Percentiles rank a stretch among this genome's conserved stretches.
phyloP scores from a whole-genome alignment of 2,888 invertebrate genomes.

The Rhaphigaster nebulosa region DNA sequence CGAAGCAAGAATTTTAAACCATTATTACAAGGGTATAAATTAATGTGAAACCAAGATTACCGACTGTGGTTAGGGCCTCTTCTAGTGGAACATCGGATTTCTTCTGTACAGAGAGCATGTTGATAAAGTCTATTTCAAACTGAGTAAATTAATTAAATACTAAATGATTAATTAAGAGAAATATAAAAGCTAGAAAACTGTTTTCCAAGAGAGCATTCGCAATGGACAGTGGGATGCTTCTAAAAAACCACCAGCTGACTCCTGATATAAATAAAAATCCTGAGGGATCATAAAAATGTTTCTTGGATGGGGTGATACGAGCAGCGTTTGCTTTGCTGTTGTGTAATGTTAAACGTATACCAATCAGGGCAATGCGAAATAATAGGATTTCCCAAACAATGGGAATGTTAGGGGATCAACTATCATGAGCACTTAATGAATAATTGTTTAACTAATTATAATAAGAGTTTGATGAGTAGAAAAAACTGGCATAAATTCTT shows the following conservation, averaged over 20 bases:
- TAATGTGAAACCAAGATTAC: not conserved
- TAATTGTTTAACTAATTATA: not conserved
- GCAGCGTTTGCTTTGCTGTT: not conserved
- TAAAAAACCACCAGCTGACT: not conserved
- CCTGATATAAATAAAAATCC: not conserved
- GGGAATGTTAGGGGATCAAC: not conserved
- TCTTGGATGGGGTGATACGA: not conserved
- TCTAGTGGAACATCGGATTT: not conserved
- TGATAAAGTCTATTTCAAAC: not conserved
- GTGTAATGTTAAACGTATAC: not conserved
- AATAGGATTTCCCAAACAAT: not conserved
- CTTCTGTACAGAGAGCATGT: not conserved
- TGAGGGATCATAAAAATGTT: not conserved
- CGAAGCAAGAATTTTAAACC: too few species aligned
- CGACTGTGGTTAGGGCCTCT: not conserved
- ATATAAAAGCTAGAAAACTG: not conserved
- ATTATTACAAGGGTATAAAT: not conserved
- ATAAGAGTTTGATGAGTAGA: too few species aligned
- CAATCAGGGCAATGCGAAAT: conserved; percentile 6
- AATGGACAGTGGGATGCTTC: not conserved
- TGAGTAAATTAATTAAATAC: not conserved
- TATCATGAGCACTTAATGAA: not conserved
- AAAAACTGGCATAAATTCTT: too few species aligned
- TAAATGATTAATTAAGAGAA: not conserved
- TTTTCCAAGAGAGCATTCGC: not conserved